phyloP scores from a whole-genome alignment of 2,113 vertebrate species.

The Psittacus erithacus region DNA sequence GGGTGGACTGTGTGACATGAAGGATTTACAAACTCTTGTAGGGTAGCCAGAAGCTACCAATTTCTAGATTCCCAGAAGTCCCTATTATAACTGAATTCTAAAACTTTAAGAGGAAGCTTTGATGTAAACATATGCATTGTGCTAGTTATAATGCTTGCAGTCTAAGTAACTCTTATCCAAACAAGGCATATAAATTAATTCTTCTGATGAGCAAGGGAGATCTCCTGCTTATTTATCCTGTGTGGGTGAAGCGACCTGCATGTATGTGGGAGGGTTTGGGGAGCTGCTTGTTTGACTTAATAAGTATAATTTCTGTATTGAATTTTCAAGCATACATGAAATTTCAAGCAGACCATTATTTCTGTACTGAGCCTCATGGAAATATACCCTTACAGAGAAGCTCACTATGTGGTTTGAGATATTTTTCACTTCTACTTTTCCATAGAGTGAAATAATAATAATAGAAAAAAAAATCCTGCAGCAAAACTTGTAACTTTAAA shows the following conservation, averaged over 20 bases:
- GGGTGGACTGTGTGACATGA: neutral
- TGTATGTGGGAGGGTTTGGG: neutral
- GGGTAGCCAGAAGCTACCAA: neutral
- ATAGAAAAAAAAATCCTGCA: neutral
- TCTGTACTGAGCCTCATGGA: neutral
- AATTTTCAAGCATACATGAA: slow-evolving; percentile 17
- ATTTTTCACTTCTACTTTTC: neutral
- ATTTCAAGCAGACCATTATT: neutral
- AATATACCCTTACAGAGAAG: neutral
- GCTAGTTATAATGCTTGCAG: neutral
- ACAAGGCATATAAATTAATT: neutral
- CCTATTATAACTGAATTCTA: slow-evolving; percentile 27
- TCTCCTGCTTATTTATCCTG: neutral
- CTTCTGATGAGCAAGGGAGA: neutral
- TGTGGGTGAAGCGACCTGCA: neutral
- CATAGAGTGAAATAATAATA: neutral
- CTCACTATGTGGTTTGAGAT: neutral
- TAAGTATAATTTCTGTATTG: neutral
- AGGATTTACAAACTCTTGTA: neutral
- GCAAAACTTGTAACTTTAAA: neutral
- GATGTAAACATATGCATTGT: slow-evolving; percentile 13
- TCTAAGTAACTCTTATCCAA: neutral
- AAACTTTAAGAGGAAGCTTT: neutral
- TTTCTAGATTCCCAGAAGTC: slow-evolving; percentile 35
- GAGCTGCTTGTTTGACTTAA: slow-evolving; percentile 18